Evolutionary conservation across 2,888 invertebrate genomes (phyloP).

Genomic region (Lasioglossum oenotherae): DNA sequence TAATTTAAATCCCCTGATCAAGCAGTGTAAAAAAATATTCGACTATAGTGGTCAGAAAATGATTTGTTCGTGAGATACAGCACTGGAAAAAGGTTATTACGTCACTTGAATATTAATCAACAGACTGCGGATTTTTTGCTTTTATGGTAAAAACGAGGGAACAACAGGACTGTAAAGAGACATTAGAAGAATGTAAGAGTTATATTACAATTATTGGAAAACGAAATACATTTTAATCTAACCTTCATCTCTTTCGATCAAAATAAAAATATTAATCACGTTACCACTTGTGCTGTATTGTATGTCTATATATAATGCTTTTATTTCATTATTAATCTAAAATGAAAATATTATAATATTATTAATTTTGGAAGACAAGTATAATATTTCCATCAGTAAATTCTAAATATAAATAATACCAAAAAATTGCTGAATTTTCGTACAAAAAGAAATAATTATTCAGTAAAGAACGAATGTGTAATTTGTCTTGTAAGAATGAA

Average conservation of each 20-base stretch:
- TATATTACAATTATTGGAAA: too few relatives aligned
- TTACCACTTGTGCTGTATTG: neutral
- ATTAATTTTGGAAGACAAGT: neutral
- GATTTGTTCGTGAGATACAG: constrained; percentile 6
- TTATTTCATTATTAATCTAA: neutral
- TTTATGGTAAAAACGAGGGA: neutral
- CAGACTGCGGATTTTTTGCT: neutral
- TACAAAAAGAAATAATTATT: neutral
- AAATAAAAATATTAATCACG: neutral
- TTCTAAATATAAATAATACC: neutral
- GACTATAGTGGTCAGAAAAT: neutral
- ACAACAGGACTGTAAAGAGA: neutral
- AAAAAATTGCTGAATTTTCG: neutral
- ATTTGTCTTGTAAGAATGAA: neutral
- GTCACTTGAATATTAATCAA: neutral
- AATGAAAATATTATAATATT: neutral
- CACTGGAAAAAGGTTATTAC: neutral
- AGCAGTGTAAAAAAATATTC: neutral
- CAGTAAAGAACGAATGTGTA: neutral
- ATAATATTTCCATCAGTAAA: neutral
- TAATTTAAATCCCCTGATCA: neutral
- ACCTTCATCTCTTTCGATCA: too few relatives aligned
- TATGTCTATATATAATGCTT: neutral
- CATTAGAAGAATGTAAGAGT: neutral
- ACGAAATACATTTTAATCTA: too few relatives aligned